A percentile compares a stretch with the other conserved stretches of the same genome.
Evolutionary conservation across 2,113 vertebrate species (phyloP).

Genomic region (Chauna torquata): DNA sequence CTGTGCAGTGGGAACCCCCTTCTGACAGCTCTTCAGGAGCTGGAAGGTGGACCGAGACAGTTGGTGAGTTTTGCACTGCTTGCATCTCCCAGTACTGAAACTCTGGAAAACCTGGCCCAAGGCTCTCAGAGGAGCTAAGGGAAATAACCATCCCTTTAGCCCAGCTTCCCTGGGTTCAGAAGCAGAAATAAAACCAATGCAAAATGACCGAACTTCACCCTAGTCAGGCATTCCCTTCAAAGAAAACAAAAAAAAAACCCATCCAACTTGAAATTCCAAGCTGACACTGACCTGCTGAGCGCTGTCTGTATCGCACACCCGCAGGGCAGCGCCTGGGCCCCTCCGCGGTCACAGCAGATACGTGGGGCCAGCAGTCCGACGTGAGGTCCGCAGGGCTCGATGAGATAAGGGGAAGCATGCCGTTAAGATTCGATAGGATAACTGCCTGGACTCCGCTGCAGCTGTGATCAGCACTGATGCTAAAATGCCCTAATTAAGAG

Average conservation of each 20-base stretch:
- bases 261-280: not conserved
- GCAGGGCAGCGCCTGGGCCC: not conserved
- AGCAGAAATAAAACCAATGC: not conserved
- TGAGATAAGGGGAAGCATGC: not conserved
- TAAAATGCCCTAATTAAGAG: not conserved
- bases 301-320: not conserved
- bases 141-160: not conserved
- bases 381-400: not conserved
- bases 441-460: not conserved
- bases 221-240: not conserved
- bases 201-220: not conserved
- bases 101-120: not conserved
- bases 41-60: not conserved
- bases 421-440: not conserved
- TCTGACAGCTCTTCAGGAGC: not conserved
- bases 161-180: not conserved
- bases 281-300: conserved; percentile 37
- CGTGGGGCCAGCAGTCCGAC: not conserved
- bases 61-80: not conserved
- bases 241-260: not conserved
- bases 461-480: not conserved
- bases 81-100: not conserved
- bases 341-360: not conserved
- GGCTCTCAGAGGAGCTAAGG: not conserved
- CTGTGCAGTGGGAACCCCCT: not conserved